These are phyloP conservation scores for Todiramphus chloris DNA, from an alignment of 2,113 vertebrate species.

Conservation along the genomic window DNA sequence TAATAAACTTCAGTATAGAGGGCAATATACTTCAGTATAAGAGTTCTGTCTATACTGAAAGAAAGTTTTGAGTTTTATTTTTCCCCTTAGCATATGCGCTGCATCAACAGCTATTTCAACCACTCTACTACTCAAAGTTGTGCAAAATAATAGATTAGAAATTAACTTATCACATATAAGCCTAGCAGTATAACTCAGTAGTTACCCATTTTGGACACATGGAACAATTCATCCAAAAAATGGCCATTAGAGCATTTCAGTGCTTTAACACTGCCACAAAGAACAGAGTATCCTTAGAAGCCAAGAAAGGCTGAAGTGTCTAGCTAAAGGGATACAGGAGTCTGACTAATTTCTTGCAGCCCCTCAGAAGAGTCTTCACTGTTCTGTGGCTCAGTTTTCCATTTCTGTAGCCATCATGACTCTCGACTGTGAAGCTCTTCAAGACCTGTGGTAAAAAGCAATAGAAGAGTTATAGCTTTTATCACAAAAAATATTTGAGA, in stretches of 20 bases:
- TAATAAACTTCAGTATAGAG: neutral
- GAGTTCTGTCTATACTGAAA: neutral
- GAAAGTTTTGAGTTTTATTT: neutral
- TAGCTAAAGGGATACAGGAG: neutral
- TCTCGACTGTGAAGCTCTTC: neutral
- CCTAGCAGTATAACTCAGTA: neutral
- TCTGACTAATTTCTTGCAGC: neutral
- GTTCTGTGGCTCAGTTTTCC: neutral
- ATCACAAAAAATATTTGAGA: neutral
- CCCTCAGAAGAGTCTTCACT: neutral
- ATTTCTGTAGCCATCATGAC: neutral
- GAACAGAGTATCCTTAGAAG: neutral
- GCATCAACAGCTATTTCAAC: neutral
- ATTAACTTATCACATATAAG: neutral
- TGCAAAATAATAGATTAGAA: neutral
- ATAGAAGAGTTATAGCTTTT: neutral
- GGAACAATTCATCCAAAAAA: neutral
- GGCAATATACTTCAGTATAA: too few relatives aligned
- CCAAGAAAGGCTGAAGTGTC: neutral
- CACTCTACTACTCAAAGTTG: neutral
- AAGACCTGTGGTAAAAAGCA: neutral
- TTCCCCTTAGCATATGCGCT: neutral
- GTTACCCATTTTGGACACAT: neutral
- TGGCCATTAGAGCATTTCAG: neutral
- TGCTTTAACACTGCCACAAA: neutral